A percentile compares a stretch with the other conserved stretches of the same genome.
phyloP scores from a whole-genome alignment of 2,113 vertebrate genomes.

The Etheostoma spectabile region DNA sequence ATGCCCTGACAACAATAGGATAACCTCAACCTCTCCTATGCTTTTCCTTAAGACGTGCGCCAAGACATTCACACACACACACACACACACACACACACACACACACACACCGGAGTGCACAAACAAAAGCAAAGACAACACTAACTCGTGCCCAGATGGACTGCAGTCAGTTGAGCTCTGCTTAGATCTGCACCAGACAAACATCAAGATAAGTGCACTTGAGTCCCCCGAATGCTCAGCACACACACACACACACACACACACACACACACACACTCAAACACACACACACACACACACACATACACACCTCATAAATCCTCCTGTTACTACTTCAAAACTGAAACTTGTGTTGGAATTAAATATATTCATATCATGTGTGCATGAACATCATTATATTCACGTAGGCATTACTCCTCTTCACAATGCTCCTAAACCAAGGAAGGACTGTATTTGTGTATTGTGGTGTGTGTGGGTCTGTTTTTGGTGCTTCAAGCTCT shows the following conservation, averaged over 20 bases:
- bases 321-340: neutral
- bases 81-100: conserved; percentile 19
- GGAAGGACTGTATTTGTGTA: conserved; percentile 46
- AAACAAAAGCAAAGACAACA: conserved; percentile 36
- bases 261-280: conserved; percentile 13
- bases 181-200: conserved; percentile 33
- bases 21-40: conserved; percentile 16
- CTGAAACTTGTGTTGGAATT: neutral
- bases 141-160: conserved; percentile 60
- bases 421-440: conserved; percentile 63
- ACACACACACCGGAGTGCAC: neutral
- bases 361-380: no score
- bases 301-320: neutral
- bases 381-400: no score
- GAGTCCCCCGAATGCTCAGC: neutral
- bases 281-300: conserved; percentile 6
- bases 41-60: conserved; percentile 53
- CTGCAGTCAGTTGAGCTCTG: conserved; percentile 57
- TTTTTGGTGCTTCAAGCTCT: neutral
- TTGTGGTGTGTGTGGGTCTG: neutral
- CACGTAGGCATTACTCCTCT: conserved; percentile 70
- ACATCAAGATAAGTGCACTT: conserved; percentile 27
- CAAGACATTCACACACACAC: conserved; percentile 33
- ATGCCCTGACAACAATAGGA: conserved; percentile 62
- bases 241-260: conserved; percentile 12